A percentile compares a stretch with the other conserved stretches of the same genome.
phyloP scores from a whole-genome alignment of 2,888 invertebrate species.

The Pseudococcus jackbeardsleyi region DNA sequence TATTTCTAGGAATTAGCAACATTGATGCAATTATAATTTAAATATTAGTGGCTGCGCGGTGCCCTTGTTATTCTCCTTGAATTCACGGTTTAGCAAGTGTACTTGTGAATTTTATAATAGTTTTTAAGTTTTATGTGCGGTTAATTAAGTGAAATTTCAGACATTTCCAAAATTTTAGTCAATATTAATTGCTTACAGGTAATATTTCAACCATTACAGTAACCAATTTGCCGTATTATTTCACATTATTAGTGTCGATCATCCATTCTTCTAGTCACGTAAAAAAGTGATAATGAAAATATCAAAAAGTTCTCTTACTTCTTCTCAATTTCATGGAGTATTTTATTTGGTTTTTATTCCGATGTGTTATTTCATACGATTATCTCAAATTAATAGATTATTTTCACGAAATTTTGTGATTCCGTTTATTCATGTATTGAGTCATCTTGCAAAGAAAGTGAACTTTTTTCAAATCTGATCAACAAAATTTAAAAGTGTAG shows the following conservation, averaged over 20 bases:
- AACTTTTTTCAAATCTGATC: no score
- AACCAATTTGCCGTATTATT: background rate
- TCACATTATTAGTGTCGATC: background rate
- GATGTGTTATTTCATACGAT: no score
- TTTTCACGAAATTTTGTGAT: no score
- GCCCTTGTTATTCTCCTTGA: conserved; percentile 63
- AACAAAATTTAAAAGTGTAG: no score
- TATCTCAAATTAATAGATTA: no score
- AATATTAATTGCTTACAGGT: background rate
- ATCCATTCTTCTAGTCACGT: background rate
- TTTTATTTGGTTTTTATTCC: background rate
- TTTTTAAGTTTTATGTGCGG: conserved; percentile 29
- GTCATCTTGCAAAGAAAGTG: no score
- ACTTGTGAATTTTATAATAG: background rate
- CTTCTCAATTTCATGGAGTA: background rate
- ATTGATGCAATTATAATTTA: background rate
- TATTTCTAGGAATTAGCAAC: background rate
- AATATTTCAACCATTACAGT: background rate
- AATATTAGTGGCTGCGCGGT: conserved; percentile 56
- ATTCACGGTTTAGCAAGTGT: background rate
- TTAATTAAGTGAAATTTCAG: conserved; percentile 24
- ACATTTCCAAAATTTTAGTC: conserved; percentile 20
- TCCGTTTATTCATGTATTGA: no score
- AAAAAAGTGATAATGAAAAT: background rate
- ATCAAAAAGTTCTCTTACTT: background rate